Evolutionary conservation across 2,888 invertebrate species (phyloP), one percentile per base, ranked within the genome.

Genomic region (Meiosimyza platycephala): DNA sequence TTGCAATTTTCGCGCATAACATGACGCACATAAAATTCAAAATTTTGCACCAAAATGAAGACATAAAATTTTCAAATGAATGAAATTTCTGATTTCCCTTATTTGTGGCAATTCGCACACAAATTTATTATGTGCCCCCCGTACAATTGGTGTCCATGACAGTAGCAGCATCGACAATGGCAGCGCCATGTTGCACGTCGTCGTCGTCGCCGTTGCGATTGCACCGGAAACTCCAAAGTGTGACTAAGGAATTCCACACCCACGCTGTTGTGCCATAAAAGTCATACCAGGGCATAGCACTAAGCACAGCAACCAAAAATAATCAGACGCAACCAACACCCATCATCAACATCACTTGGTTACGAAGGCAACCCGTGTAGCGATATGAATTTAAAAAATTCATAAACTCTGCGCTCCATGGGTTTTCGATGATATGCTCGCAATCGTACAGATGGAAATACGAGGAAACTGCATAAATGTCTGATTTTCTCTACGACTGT

Each of bases 21-120:
- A 40, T 9, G n/a, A 65, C 72, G 76, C 76, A 77, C 76, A 75
- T 75, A 78, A 77, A 76, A 79, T 78, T 77, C 75, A 73, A 75
- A 77, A 78, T 77, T 77, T 75, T 72, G 70, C 75, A 55, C 67
- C 63, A 71, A 77, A 78, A 79, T 78, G 76, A 77, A 79, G 78
- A 74, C 76, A 78, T 79, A 76, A 78, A 79, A 79, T 76, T 74
- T 73, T 74, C 73, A 72, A 75, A 72, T 75, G 72, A 59, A 75
- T 69, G 62, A 76, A 77, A 73, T 74, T 72, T 74, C 72, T 75
- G 75, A 76, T 78, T 79, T 79, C 79, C 72, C 75, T 76, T 79
- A 78, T 76, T 79, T 78, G 79, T 72, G 78, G 78, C 76, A 65
- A 68, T 68, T 55, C 64, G 69, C 55, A 48, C 28, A 52, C 60